These are phyloP conservation scores for Eristalis arbustorum DNA, from an alignment of 2,888 invertebrate species.

Conservation along the genomic window DNA sequence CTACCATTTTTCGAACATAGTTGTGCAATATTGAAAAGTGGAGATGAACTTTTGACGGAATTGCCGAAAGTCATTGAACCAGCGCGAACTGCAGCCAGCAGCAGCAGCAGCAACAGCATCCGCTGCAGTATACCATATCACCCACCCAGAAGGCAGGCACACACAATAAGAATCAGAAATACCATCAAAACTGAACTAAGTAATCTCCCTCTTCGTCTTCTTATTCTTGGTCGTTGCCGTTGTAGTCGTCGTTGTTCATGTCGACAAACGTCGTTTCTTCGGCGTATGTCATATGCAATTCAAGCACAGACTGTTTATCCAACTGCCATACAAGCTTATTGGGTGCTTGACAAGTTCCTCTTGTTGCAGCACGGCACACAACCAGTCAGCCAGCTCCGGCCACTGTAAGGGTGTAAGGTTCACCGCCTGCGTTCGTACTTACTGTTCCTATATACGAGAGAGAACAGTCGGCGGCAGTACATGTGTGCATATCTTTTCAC, in stretches of 20 bases:
- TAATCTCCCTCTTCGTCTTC: background rate
- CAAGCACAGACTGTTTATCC: slow-evolving; percentile 58
- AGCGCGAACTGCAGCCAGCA: background rate
- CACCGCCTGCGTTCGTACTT: background rate
- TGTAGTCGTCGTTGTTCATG: background rate
- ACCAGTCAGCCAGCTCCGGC: background rate
- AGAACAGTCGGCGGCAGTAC: background rate
- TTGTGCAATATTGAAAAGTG: slow-evolving; percentile 56
- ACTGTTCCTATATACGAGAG: background rate
- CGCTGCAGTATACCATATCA: slow-evolving; percentile 39
- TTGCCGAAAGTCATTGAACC: slow-evolving; percentile 61
- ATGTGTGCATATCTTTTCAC: slow-evolving; percentile 42
- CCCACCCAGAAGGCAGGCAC: slow-evolving; percentile 48
- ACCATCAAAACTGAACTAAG: slow-evolving; percentile 13
- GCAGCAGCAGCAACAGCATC: slow-evolving; percentile 19
- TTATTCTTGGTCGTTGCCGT: background rate
- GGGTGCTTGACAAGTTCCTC: slow-evolving; percentile 67
- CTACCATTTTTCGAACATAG: slow-evolving; percentile 10
- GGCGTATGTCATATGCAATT: slow-evolving; percentile 56
- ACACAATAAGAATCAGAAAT: slow-evolving; percentile 55
- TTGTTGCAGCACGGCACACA: slow-evolving; percentile 52
- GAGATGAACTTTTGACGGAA: slow-evolving; percentile 58
- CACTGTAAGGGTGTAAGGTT: slow-evolving; percentile 35
- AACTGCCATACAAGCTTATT: slow-evolving; percentile 67
- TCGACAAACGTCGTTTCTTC: background rate